Evolutionary conservation across 1,140 invertebrate genomes (phyloP), one percentile per base, ranked within the genome.

Genomic region (Drosophila simulans): DNA sequence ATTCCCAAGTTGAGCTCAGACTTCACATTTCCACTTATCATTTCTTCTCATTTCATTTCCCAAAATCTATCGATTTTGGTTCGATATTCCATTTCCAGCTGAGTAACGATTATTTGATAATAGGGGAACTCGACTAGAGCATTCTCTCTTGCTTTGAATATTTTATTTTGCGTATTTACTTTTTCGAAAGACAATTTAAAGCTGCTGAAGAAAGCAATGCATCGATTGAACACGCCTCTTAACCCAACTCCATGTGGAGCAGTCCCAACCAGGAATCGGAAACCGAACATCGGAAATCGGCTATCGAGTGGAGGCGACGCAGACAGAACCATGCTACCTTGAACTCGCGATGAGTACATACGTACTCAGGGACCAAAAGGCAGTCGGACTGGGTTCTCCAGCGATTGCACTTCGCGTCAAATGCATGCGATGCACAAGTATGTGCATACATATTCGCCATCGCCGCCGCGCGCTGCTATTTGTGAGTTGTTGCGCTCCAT

Each of bases 401-500:
- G 13, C 45, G 35, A 70, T 34, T 77, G 68, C 81, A 80, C 42
- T 77, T 71, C 48, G 46, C 58, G 77, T 54, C 25, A 48, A 51
- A 60, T 64, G 48, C 49, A 63, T 35, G 8, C 52, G 40, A 54
- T 22, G 20, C 20, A 22, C 20, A 22, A 39, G 71, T 35, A 35
- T 52, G 57, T 35, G 27, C 46, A n/a, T 5, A 31, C 17, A 22
- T 31, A 45, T 27, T 31, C 17, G 39, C 17, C 42, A 40, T 40
- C 4, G 10, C 35, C 35, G 17, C 39, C 43, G 20, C 48, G 69
- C 56, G 63, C 76, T 77, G 83, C 79, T 89, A 88, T 88, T 77
- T 80, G 79, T 77, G 80, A 77, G 77, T 80, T 89, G 77, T 77
- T 80, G 72, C 68, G 80, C 80, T 89, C 68, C 84, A 88, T 77